Conservation (phyloP, 2,888 invertebrate species). For the Caenorhabditis parvicauda region DNA sequence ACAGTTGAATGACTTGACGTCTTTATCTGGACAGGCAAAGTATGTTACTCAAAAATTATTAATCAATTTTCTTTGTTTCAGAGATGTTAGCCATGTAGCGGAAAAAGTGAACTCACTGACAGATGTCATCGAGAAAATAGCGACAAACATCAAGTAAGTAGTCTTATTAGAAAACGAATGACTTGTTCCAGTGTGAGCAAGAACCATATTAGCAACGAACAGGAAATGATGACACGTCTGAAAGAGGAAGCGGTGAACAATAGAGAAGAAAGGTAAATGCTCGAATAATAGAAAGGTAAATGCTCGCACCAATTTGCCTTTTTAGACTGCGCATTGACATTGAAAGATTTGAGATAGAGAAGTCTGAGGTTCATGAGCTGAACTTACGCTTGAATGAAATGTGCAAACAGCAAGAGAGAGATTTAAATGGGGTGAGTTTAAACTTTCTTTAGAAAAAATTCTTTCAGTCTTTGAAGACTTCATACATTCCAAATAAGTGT, state of each 20-base stretch:
- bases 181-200: slow-evolving; percentile 11
- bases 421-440: too few relatives aligned
- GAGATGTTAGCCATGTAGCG: slow-evolving; percentile 28
- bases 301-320: too few relatives aligned
- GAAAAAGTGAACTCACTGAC: slow-evolving; percentile 35
- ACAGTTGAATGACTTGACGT: slow-evolving; percentile 34
- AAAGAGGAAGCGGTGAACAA: slow-evolving; percentile 29
- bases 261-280: slow-evolving; percentile 29
- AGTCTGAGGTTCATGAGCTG: slow-evolving; percentile 44
- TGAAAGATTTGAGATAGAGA: slow-evolving; percentile 30
- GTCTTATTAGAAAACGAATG: not conserved
- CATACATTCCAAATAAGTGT: too few relatives aligned
- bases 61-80: slow-evolving; percentile 1
- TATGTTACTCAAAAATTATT: not conserved
- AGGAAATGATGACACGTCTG: slow-evolving; percentile 15
- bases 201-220: slow-evolving; percentile 17
- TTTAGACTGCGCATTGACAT: slow-evolving; percentile 28
- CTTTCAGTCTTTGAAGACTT: too few relatives aligned
- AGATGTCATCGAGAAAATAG: slow-evolving; percentile 21
- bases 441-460: too few relatives aligned
- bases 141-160: slow-evolving; percentile 24
- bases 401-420: slow-evolving; percentile 44
- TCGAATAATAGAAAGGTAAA: too few relatives aligned
- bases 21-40: slow-evolving; percentile 24
- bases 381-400: slow-evolving; percentile 36